These are phyloP conservation scores for Muraenolepis orangiensis DNA, from an alignment of 2,797 vertebrate species.

Conservation along the genomic window DNA sequence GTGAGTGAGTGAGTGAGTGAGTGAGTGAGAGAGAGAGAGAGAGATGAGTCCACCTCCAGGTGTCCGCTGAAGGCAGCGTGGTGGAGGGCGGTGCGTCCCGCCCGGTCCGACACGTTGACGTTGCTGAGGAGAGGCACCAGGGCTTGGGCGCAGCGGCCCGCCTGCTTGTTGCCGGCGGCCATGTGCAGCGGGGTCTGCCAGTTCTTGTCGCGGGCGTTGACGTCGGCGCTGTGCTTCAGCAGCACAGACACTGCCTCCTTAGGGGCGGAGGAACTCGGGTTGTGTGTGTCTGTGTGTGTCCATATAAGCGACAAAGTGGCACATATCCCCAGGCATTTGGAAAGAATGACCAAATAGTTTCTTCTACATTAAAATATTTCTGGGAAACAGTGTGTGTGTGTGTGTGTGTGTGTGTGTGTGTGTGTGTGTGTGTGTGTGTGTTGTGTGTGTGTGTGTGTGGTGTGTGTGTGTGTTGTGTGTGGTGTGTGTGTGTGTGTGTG, in stretches of 20 bases:
- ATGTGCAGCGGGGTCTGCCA: conserved; percentile 97
- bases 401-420: conserved; percentile 3
- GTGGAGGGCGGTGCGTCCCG: conserved; percentile 90
- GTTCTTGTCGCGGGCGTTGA: conserved; percentile 95
- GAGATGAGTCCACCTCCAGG: conserved; percentile 82
- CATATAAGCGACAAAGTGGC: not conserved
- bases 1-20: too few relatives aligned
- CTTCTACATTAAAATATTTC: not conserved
- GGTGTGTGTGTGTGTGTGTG: not conserved
- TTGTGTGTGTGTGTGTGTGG: too few relatives aligned
- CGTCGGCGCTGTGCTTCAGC: conserved; percentile 94
- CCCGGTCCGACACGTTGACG: conserved; percentile 91
- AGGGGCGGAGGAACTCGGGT: not conserved
- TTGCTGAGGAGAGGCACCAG: conserved; percentile 91
- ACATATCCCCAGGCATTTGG: too few relatives aligned
- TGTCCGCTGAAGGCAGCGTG: conserved; percentile 95
- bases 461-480: too few relatives aligned
- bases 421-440: not conserved
- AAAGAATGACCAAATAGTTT: too few relatives aligned
- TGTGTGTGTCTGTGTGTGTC: not conserved
- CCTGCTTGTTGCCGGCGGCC: conserved; percentile 92
- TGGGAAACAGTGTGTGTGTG: conserved; percentile 15
- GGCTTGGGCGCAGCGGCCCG: conserved; percentile 90
- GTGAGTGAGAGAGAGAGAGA: too few relatives aligned
- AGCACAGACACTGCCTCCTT: conserved; percentile 91